Percentiles rank a stretch among this genome's conserved stretches.
Conservation (phyloP, 2,113 vertebrate genomes). For the Chroicocephalus ridibundus region DNA sequence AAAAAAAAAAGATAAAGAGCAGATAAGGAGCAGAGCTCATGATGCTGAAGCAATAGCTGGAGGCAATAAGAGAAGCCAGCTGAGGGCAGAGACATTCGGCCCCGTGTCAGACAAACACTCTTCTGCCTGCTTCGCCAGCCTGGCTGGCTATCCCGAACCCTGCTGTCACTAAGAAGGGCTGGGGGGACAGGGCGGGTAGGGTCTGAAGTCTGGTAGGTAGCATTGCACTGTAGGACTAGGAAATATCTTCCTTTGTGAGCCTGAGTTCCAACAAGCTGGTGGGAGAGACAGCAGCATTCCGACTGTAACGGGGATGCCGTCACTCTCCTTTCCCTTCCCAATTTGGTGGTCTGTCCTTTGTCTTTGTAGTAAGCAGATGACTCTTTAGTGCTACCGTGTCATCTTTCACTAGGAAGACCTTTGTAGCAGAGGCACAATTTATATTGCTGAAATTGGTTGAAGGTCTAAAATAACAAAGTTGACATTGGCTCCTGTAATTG, state of each 20-base stretch:
- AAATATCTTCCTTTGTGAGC: background rate
- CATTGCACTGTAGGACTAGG: accelerated
- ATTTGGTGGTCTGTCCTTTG: background rate
- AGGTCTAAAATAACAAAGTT: background rate
- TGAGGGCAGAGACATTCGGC: background rate
- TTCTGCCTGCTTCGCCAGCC: background rate
- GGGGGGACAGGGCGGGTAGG: too few species aligned
- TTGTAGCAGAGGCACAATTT: background rate
- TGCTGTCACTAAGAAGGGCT: background rate
- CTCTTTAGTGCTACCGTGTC: background rate
- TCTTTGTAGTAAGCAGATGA: background rate
- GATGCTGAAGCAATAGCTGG: background rate
- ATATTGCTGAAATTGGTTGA: background rate
- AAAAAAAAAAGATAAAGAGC: background rate
- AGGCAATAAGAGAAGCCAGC: background rate
- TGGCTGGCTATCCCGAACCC: background rate
- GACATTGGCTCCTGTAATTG: background rate
- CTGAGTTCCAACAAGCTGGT: background rate
- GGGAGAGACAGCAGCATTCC: background rate
- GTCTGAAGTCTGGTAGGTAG: background rate
- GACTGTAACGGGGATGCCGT: accelerated
- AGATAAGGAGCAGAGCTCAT: background rate
- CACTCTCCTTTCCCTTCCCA: background rate
- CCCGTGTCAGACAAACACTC: background rate
- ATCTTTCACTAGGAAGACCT: background rate